phyloP scores from a whole-genome alignment of 2,797 vertebrate species.

The Parambassis ranga region DNA sequence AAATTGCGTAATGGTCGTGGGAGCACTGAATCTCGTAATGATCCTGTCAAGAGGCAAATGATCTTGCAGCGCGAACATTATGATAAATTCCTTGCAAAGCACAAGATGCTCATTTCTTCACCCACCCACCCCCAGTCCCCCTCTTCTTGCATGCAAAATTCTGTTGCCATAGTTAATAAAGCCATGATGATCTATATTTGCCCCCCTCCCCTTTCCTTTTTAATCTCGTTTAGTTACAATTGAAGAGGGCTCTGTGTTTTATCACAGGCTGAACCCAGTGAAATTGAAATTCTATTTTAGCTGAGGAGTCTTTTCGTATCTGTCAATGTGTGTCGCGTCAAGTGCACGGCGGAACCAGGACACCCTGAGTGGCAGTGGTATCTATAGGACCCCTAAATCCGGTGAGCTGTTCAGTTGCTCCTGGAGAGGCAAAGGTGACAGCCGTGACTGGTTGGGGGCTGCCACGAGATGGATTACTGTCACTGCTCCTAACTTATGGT shows the following conservation, averaged over 20 bases:
- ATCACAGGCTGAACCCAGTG: constrained; percentile 49
- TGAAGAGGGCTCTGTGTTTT: constrained; percentile 57
- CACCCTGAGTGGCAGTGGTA: constrained; percentile 33
- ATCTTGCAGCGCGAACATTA: constrained; percentile 70
- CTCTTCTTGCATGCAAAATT: constrained; percentile 49
- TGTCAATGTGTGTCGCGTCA: constrained; percentile 59
- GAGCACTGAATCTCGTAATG: constrained; percentile 80
- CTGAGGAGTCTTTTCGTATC: constrained; percentile 47
- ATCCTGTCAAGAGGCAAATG: constrained; percentile 80
- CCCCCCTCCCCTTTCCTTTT: constrained; percentile 31
- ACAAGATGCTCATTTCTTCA: constrained; percentile 51
- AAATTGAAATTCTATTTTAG: constrained; percentile 70
- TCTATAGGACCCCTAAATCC: constrained; percentile 57
- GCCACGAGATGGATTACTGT: constrained; percentile 68
- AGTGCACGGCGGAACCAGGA: constrained; percentile 31
- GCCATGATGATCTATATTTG: constrained; percentile 65
- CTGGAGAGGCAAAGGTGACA: constrained; percentile 60
- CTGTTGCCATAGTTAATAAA: constrained; percentile 69
- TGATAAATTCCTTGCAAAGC: constrained; percentile 75
- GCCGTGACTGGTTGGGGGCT: constrained; percentile 56
- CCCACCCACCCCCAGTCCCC: not conserved
- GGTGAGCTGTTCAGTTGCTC: constrained; percentile 40
- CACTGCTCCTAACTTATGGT: constrained; percentile 43
- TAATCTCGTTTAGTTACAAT: constrained; percentile 64
- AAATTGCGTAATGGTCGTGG: constrained; percentile 76